Percentiles rank a stretch among this genome's conserved stretches.
Evolutionary conservation across 2,888 invertebrate species (phyloP).

Genomic region (Eristalis arbustorum): DNA sequence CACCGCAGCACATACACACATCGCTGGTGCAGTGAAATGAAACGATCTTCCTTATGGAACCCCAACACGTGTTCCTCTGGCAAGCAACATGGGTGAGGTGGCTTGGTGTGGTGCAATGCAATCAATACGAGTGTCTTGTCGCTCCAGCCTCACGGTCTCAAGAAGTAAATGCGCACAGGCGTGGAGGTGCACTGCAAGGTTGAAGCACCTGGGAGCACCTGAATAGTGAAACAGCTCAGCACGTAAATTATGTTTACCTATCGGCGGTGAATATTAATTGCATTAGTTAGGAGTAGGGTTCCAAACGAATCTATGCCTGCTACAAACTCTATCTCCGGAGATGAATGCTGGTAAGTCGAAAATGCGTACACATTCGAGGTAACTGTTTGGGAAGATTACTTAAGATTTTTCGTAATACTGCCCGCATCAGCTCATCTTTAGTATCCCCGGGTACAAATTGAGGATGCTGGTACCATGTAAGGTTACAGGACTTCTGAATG

Average conservation of each 20-base stretch:
- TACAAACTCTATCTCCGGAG: not conserved
- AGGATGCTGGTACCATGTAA: slow-evolving; percentile 25
- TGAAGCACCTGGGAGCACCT: slow-evolving; percentile 43
- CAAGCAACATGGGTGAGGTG: slow-evolving; percentile 52
- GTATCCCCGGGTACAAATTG: slow-evolving; percentile 50
- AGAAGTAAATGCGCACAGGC: slow-evolving; percentile 12
- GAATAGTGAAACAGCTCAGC: slow-evolving; percentile 74
- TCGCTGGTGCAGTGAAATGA: not conserved
- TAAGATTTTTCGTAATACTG: slow-evolving; percentile 23
- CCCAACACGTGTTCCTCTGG: slow-evolving; percentile 59
- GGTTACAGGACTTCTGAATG: slow-evolving; percentile 59
- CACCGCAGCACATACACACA: not conserved
- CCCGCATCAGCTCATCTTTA: slow-evolving; percentile 25
- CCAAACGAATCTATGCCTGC: slow-evolving; percentile 22
- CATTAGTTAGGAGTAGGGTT: slow-evolving; percentile 73
- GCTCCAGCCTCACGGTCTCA: slow-evolving; percentile 6
- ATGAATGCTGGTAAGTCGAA: slow-evolving; percentile 35
- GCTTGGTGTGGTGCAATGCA: slow-evolving; percentile 42
- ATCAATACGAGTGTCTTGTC: slow-evolving; percentile 51
- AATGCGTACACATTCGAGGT: slow-evolving; percentile 24
- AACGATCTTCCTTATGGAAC: slow-evolving; percentile 35
- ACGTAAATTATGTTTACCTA: slow-evolving; percentile 80
- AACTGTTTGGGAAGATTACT: slow-evolving; percentile 51
- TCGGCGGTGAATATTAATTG: slow-evolving; percentile 80
- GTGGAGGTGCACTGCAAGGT: slow-evolving; percentile 7